Evolutionary conservation across 2,113 vertebrate species (phyloP).

Genomic region (Sylvietta virens): DNA sequence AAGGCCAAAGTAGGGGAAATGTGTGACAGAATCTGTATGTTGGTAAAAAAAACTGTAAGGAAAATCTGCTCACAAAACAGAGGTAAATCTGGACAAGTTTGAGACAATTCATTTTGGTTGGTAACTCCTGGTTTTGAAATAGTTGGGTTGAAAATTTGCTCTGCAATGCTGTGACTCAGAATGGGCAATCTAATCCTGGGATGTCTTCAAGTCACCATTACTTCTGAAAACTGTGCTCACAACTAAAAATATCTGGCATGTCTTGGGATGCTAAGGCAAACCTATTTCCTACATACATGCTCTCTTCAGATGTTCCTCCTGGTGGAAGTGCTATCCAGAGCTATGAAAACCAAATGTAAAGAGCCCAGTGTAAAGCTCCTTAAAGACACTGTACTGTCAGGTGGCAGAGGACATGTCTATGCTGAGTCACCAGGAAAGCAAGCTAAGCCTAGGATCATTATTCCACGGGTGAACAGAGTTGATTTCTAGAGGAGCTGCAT

Average conservation of each 20-base stretch:
- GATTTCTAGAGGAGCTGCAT: neutral
- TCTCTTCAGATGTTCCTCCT: neutral
- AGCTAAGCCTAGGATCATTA: neutral
- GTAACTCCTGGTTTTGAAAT: neutral
- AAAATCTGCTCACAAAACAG: neutral
- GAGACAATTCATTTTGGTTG: neutral
- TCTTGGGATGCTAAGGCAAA: neutral
- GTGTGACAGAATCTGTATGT: neutral
- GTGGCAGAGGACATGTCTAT: too few relatives aligned
- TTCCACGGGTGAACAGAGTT: too few relatives aligned
- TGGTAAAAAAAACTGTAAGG: neutral
- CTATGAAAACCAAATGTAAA: neutral
- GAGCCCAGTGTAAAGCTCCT: neutral
- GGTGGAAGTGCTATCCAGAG: rapidly evolving
- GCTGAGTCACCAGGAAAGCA: too few relatives aligned
- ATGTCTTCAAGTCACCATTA: too few relatives aligned
- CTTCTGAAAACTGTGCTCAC: neutral
- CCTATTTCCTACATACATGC: rapidly evolving
- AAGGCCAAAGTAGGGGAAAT: neutral
- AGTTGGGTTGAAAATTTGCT: neutral
- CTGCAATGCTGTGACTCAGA: neutral
- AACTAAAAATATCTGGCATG: neutral
- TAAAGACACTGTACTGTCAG: too few relatives aligned
- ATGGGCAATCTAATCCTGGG: neutral
- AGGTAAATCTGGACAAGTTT: neutral